Evolutionary conservation across 2,113 vertebrate genomes (phyloP).

Genomic region (Azemiops feae): DNA sequence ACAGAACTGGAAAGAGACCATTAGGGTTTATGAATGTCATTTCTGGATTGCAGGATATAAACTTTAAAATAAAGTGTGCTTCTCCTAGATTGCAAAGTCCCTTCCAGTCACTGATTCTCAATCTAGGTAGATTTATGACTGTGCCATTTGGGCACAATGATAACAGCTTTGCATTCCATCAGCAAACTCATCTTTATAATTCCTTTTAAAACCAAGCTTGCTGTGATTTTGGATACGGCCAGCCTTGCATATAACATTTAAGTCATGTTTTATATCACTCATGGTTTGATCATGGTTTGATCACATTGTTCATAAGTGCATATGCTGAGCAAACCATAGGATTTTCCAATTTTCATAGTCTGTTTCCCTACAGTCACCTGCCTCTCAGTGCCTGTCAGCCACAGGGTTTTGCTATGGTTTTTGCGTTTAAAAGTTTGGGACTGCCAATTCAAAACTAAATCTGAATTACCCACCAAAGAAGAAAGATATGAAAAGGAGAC

Average conservation of each 20-base stretch:
- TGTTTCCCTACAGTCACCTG: not conserved
- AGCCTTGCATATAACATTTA: not conserved
- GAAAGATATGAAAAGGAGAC: not conserved
- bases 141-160: not conserved
- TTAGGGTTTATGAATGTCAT: not conserved
- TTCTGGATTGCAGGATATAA: not conserved
- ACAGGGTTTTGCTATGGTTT: not conserved
- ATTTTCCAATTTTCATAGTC: not conserved
- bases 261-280: not conserved
- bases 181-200: not conserved
- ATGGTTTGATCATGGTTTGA: not conserved
- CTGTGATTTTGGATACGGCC: not conserved
- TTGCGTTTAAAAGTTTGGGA: not conserved
- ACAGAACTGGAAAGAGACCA: not conserved
- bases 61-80: not conserved
- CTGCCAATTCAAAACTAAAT: not conserved
- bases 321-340: not conserved
- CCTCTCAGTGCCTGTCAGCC: not conserved
- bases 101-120: not conserved
- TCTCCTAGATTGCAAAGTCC: not conserved
- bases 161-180: not conserved
- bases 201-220: not conserved
- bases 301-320: not conserved
- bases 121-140: not conserved
- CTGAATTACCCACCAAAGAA: not conserved